A percentile compares a stretch with the other conserved stretches of the same genome.
Conservation (phyloP, 2,113 vertebrate genomes). For the Genyomyrus donnyi region DNA sequence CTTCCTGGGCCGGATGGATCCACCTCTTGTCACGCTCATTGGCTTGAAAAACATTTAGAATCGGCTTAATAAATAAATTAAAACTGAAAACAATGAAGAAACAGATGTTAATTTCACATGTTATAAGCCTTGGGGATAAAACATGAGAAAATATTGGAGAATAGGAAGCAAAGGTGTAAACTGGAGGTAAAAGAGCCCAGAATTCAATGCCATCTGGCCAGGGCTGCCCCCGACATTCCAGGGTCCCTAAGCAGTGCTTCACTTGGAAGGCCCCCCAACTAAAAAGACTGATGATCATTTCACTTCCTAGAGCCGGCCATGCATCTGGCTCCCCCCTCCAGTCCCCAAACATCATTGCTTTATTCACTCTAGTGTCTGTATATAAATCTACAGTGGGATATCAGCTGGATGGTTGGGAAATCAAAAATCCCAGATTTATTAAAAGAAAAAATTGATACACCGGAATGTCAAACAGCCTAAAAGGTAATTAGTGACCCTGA, state of each 20-base stretch:
- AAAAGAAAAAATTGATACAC: not conserved
- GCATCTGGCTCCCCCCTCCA: not conserved
- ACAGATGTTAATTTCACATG: not conserved
- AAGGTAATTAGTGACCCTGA: not conserved
- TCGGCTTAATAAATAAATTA: not conserved
- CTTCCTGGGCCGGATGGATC: not conserved
- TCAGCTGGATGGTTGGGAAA: not conserved
- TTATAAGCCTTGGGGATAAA: not conserved
- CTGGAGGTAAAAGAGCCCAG: not conserved
- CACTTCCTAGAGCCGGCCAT: not conserved
- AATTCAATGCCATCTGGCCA: not conserved
- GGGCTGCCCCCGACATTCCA: not conserved
- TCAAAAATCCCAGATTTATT: not conserved
- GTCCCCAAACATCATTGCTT: not conserved
- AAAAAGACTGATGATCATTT: not conserved
- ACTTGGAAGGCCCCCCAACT: not conserved
- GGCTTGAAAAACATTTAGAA: not conserved
- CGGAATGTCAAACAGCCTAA: not conserved
- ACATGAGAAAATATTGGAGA: not conserved
- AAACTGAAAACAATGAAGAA: not conserved
- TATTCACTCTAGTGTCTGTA: not conserved
- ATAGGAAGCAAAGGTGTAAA: not conserved
- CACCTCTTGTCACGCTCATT: not conserved
- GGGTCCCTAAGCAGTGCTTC: not conserved
- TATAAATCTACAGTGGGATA: not conserved